Base-by-base conservation (phyloP, 2,888 invertebrate species). In the Aphodius granarius region DNA sequence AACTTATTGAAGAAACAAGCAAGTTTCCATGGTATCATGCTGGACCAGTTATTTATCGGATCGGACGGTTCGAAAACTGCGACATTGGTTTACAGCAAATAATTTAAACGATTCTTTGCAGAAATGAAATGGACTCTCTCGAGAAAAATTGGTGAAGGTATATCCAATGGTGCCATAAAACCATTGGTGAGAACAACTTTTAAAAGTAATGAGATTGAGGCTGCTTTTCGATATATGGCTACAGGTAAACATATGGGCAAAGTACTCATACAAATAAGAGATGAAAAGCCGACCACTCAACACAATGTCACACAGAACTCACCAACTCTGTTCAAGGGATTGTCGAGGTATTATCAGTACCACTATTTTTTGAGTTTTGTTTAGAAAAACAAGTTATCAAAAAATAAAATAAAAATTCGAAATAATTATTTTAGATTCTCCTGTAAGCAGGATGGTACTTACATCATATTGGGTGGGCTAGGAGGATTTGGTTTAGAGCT, bases 401-500 rank as follows among this genome's bases (percentile, higher is more conserved):
- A n/a, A n/a, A n/a, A n/a, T n/a, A n/a, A n/a, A n/a, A n/a, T 43
- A 1, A 43, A 1, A 43, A 23, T 4, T 9, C 43, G 13, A 43
- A 43, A 43, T 13, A 43, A 43, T 9, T 43, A 9, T 43, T 43
- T 43, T 13, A 77, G 77, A 66, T 78, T 75, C 16, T 76, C 70
- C 71, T 77, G 77, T 71, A 72, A 78, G 63, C 78, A 77, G 3
- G 71, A 74, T 15, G 62, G 64, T 62, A 71, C 75, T 3, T 87
- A 94, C 87, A 83, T 94, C 0, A 89, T 94, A 4, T 89, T 92
- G 0, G 94, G 95, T 9, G 97, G 97, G 70, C 89, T 97, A 0
- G 97, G 97, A 66, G 97, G 97, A 0, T 95, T 98, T 83, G 97
- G 97, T 4, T 88, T 98, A 71, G 97, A 98, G 85, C 86, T 97